These are phyloP conservation scores for Lasius platythorax DNA, from an alignment of 2,888 invertebrate genomes.

Conservation along the genomic window DNA sequence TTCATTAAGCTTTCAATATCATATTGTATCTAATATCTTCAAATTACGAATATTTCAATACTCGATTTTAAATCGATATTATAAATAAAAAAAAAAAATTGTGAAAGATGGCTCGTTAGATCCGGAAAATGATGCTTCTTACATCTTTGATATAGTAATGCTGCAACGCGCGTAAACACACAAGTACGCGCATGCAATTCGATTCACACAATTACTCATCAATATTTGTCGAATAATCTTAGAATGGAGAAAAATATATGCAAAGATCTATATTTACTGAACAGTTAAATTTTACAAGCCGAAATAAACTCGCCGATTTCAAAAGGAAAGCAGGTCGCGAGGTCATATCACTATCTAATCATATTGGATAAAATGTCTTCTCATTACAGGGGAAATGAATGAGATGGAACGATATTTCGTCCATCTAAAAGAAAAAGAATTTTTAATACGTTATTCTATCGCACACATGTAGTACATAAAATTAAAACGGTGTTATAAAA, in stretches of 20 bases:
- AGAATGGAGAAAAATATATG: background rate
- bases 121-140: background rate
- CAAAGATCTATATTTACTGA: slow-evolving; percentile 4
- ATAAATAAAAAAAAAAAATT: background rate
- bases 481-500: background rate
- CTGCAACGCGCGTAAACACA: background rate
- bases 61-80: background rate
- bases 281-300: slow-evolving; percentile 72
- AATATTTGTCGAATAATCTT: slow-evolving; percentile 15
- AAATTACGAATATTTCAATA: background rate
- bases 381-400: slow-evolving; percentile 79
- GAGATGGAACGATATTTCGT: slow-evolving; percentile 73
- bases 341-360: slow-evolving; percentile 83
- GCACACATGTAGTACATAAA: background rate
- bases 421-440: slow-evolving; percentile 26
- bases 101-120: background rate
- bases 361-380: slow-evolving; percentile 79
- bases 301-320: slow-evolving; percentile 76
- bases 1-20: background rate
- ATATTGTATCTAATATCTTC: background rate
- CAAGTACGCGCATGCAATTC: background rate
- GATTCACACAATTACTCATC: background rate
- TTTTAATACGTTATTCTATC: background rate
- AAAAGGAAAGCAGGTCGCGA: slow-evolving; percentile 81
- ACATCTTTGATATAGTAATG: background rate